These are phyloP conservation scores for Siniperca knerii DNA, from an alignment of 2,113 vertebrate genomes.

Conservation along the genomic window DNA sequence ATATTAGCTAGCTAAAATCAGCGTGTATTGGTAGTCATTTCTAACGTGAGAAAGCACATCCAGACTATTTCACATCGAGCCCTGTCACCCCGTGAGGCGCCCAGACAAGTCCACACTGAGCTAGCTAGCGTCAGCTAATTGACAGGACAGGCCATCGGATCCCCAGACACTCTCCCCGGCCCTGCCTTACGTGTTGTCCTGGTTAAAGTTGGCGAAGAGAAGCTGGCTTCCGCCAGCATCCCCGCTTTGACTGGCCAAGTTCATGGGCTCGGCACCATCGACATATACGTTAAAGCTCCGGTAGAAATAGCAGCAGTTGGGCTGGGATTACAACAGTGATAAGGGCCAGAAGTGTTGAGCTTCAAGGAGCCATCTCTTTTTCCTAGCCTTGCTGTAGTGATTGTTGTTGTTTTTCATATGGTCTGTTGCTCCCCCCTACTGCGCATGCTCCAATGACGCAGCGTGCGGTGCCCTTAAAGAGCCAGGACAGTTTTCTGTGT, in stretches of 20 bases:
- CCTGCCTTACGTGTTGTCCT: constrained; percentile 97
- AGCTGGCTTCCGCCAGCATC: constrained; percentile 96
- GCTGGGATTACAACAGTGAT: background rate
- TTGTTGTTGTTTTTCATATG: constrained; percentile 85
- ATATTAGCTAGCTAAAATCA: background rate
- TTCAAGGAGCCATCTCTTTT: constrained; percentile 69
- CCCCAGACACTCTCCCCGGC: constrained; percentile 57
- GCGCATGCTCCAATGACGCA: constrained; percentile 75
- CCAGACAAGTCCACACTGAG: constrained; percentile 5
- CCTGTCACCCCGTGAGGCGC: background rate
- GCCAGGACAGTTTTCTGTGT: constrained; percentile 9
- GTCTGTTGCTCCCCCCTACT: constrained; percentile 52
- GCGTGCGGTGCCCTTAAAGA: constrained; percentile 69
- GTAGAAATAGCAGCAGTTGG: constrained; percentile 63
- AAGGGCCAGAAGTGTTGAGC: constrained; percentile 1
- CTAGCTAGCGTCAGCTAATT: constrained; percentile 47
- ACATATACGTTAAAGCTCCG: constrained; percentile 54
- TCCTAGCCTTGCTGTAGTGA: constrained; percentile 53
- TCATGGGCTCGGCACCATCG: constrained; percentile 89
- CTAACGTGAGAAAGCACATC: background rate
- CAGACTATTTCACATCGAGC: background rate
- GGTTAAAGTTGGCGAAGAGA: constrained; percentile 99
- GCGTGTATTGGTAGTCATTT: no score
- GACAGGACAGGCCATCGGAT: constrained; percentile 56
- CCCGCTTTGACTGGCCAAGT: constrained; percentile 96